phyloP scores from a whole-genome alignment of 2,888 invertebrate species.

The Philonicus albiceps region DNA sequence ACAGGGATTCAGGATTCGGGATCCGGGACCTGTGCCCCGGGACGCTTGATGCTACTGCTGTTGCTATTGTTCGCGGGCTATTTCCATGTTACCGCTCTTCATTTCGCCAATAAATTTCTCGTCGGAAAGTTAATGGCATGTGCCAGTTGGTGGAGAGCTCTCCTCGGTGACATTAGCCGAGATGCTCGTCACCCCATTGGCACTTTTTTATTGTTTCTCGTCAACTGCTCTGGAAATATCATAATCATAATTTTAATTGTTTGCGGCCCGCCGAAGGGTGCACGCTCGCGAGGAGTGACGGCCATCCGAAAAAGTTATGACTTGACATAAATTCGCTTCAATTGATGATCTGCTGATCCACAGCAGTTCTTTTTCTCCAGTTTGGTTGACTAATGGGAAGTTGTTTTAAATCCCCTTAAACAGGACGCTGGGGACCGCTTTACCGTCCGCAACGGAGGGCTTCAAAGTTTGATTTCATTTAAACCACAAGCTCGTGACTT shows the following conservation, averaged over 20 bases:
- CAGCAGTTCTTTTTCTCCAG: slow-evolving; percentile 21
- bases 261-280: neutral
- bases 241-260: slow-evolving; percentile 49
- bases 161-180: slow-evolving; percentile 12
- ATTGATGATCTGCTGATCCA: slow-evolving; percentile 30
- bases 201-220: slow-evolving; percentile 45
- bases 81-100: slow-evolving; percentile 17
- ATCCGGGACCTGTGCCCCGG: neutral
- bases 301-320: slow-evolving; percentile 43
- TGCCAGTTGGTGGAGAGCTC: slow-evolving; percentile 45
- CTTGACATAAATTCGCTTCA: slow-evolving; percentile 47
- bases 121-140: slow-evolving; percentile 46
- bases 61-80: slow-evolving; percentile 15
- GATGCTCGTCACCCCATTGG: slow-evolving; percentile 30
- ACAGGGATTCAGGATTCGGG: neutral
- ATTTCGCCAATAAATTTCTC: slow-evolving; percentile 32
- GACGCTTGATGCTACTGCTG: neutral
- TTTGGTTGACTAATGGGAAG: slow-evolving; percentile 43
- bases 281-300: slow-evolving; percentile 24
- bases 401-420: slow-evolving; percentile 46
- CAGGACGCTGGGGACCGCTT: slow-evolving; percentile 46
- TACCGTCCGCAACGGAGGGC: neutral
- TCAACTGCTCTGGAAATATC: slow-evolving; percentile 44
- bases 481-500: neutral
- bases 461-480: neutral